These are phyloP conservation scores for Coregonus clupeaformis DNA, from an alignment of 2,113 vertebrate genomes.

Conservation along the genomic window DNA sequence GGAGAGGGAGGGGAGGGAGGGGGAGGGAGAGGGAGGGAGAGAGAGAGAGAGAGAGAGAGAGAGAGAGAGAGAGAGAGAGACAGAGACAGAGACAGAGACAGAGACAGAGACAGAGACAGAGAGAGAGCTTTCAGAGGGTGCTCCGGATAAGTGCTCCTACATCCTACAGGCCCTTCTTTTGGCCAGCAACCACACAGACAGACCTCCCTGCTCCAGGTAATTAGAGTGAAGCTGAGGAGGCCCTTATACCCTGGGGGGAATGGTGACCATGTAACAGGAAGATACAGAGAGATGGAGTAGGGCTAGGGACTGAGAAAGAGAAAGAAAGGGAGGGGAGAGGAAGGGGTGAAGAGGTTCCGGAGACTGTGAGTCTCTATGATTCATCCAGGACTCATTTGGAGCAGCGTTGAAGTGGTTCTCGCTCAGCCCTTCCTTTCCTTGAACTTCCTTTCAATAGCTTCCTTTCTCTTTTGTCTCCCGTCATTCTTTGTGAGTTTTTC, in stretches of 20 bases:
- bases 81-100: too few relatives aligned
- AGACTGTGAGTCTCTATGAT: slow-evolving; percentile 47
- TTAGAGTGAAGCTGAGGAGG: too few relatives aligned
- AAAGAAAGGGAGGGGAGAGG: slow-evolving; percentile 37
- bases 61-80: too few relatives aligned
- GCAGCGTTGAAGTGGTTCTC: slow-evolving; percentile 66
- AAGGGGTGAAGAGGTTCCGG: slow-evolving; percentile 30
- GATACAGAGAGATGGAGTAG: neutral
- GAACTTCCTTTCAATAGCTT: slow-evolving; percentile 23
- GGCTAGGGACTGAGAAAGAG: neutral
- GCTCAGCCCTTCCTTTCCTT: slow-evolving; percentile 31
- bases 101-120: too few relatives aligned
- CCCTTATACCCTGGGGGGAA: too few relatives aligned
- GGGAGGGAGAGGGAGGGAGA: accelerated
- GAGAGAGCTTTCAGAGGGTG: too few relatives aligned
- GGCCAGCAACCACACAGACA: neutral
- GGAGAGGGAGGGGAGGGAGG: accelerated
- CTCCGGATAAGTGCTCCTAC: too few relatives aligned
- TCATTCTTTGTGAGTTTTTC: slow-evolving; percentile 66
- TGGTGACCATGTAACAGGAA: neutral
- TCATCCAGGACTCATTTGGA: slow-evolving; percentile 64
- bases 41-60: too few relatives aligned
- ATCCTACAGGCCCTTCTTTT: too few relatives aligned
- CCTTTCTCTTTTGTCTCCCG: slow-evolving; percentile 47
- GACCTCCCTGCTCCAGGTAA: neutral